Percentiles rank a stretch among this genome's conserved stretches.
These are phyloP conservation scores for Antheraea assamensis DNA, from an alignment of 2,888 invertebrate genomes.

Conservation along the genomic window DNA sequence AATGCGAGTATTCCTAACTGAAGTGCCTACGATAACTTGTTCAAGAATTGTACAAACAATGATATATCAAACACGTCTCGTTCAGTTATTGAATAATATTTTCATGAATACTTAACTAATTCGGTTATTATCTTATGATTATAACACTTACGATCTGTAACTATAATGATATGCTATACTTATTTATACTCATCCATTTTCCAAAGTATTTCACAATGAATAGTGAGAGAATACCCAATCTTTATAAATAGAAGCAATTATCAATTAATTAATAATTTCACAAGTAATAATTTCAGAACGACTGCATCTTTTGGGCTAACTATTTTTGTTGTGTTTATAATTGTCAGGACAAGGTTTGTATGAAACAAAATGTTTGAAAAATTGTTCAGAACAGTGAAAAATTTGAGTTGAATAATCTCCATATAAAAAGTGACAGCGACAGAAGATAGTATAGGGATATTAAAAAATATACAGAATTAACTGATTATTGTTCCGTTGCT, in stretches of 20 bases:
- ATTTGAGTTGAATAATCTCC: no score
- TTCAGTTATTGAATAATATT: neutral
- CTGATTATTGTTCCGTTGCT: no score
- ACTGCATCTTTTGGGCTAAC: no score
- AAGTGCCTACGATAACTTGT: neutral
- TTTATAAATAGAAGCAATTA: neutral
- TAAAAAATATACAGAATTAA: no score
- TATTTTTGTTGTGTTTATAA: no score
- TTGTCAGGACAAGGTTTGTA: no score
- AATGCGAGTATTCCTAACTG: neutral
- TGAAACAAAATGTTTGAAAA: no score
- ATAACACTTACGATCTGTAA: neutral
- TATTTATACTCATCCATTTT: neutral
- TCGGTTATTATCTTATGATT: slow-evolving; percentile 2
- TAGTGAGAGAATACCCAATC: neutral
- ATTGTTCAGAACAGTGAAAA: no score
- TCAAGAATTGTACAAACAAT: neutral
- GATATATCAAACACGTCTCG: neutral
- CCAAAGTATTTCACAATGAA: neutral
- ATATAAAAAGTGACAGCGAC: no score
- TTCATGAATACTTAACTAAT: slow-evolving; percentile 4
- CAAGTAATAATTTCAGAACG: no score
- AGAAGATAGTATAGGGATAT: no score
- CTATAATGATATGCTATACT: neutral
- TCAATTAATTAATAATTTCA: neutral